Percentiles rank a stretch among this genome's conserved stretches.
Conservation (phyloP, 2,113 vertebrate genomes). For the Herpailurus yagouaroundi region DNA sequence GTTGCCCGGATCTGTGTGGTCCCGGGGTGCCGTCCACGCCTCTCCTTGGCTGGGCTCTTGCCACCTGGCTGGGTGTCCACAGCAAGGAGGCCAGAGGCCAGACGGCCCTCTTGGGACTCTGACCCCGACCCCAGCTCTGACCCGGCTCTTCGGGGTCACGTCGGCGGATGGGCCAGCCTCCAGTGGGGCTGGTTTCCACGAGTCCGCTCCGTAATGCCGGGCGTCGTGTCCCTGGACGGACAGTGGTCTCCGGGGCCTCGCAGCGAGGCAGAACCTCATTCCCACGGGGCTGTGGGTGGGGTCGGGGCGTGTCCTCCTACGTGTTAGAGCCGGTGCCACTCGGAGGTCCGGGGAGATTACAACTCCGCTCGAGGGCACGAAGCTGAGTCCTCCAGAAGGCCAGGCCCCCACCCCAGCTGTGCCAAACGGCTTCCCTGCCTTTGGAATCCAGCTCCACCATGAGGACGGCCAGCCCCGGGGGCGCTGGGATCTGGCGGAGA, state of each 20-base stretch:
- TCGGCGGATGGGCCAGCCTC: rapidly evolving
- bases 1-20: neutral
- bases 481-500: rapidly evolving
- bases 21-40: neutral
- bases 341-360: too few species aligned
- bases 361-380: neutral
- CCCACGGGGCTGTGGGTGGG: neutral
- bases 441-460: rapidly evolving
- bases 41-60: neutral
- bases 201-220: rapidly evolving
- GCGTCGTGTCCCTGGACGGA: neutral
- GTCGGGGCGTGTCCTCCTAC: rapidly evolving
- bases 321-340: neutral
- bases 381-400: neutral
- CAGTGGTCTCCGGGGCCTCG: neutral
- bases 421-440: rapidly evolving
- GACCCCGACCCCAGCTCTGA: too few species aligned
- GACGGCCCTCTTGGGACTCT: neutral
- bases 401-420: neutral
- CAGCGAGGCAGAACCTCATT: neutral
- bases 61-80: neutral
- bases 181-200: neutral
- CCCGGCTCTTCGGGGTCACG: rapidly evolving
- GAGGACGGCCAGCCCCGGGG: neutral
- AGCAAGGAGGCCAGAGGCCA: neutral